Percentiles rank a stretch among this genome's conserved stretches.
Conservation (phyloP, 2,888 invertebrate genomes). For the Mesoligia furuncula region DNA sequence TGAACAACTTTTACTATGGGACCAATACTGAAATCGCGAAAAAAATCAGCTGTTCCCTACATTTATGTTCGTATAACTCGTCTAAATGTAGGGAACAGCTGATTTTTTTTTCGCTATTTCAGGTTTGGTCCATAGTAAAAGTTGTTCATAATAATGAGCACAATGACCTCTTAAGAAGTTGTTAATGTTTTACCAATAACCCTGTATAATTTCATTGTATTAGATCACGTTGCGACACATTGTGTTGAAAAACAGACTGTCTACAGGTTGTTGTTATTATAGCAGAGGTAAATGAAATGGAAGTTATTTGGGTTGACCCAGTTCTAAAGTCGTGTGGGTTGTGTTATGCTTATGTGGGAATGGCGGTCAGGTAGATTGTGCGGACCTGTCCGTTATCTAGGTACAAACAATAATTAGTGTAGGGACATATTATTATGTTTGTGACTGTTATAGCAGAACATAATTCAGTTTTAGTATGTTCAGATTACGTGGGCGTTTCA, state of each 20-base stretch:
- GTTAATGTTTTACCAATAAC: too few species aligned
- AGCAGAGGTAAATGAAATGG: slow-evolving; percentile 52
- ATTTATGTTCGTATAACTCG: too few species aligned
- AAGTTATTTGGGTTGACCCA: slow-evolving; percentile 55
- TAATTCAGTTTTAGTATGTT: not conserved
- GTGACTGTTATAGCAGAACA: slow-evolving; percentile 18
- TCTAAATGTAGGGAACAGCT: too few species aligned
- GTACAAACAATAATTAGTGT: slow-evolving; percentile 30
- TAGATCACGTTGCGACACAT: slow-evolving; percentile 1
- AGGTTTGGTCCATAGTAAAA: too few species aligned
- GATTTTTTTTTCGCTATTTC: too few species aligned
- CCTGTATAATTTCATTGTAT: too few species aligned
- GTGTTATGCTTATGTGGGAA: slow-evolving; percentile 12
- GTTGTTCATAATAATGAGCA: too few species aligned
- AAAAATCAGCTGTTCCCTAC: too few species aligned
- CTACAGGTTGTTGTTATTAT: slow-evolving; percentile 56
- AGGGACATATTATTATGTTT: slow-evolving; percentile 11
- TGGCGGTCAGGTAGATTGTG: slow-evolving; percentile 33
- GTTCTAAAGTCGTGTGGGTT: slow-evolving; percentile 46
- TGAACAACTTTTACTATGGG: too few species aligned
- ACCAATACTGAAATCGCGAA: too few species aligned
- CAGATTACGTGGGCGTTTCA: not conserved
- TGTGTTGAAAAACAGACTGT: slow-evolving; percentile 26
- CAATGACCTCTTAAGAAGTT: too few species aligned
- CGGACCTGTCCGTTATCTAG: slow-evolving; percentile 30